A percentile compares a stretch with the other conserved stretches of the same genome.
Evolutionary conservation across 1,140 invertebrate genomes (phyloP).

Genomic region (Portunus trituberculatus): DNA sequence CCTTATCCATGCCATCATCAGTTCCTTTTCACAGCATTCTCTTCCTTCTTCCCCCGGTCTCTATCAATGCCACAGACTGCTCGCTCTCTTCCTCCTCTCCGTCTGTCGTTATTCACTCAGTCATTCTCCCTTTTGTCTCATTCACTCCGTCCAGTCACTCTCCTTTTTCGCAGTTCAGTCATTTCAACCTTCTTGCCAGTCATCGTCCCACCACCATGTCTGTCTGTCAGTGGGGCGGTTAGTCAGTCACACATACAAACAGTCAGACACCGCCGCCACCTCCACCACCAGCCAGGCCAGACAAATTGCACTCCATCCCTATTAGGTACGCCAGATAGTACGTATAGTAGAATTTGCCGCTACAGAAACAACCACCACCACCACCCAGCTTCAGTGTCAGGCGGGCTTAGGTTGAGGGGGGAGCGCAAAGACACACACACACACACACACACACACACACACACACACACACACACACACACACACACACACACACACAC

Average conservation of each 20-base stretch:
- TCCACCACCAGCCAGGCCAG: neutral
- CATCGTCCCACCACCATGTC: neutral
- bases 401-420: too few species aligned
- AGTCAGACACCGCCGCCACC: too few species aligned
- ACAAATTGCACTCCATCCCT: neutral
- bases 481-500: conserved; percentile 8
- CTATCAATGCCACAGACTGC: neutral
- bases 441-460: conserved; percentile 2
- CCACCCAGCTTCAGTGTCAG: too few species aligned
- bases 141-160: conserved; percentile 1
- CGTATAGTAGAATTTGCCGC: neutral
- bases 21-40: neutral
- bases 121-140: conserved; percentile 7
- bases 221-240: neutral
- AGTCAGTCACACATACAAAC: neutral
- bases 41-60: neutral
- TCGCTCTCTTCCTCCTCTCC: neutral
- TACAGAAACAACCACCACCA: neutral
- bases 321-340: neutral
- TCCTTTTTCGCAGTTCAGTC: neutral
- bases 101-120: neutral
- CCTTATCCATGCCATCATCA: neutral
- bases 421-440: neutral
- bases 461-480: conserved; percentile 20
- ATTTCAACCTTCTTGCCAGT: neutral